phyloP scores from a whole-genome alignment of 1,140 invertebrate species.

The Hermetia illucens region DNA sequence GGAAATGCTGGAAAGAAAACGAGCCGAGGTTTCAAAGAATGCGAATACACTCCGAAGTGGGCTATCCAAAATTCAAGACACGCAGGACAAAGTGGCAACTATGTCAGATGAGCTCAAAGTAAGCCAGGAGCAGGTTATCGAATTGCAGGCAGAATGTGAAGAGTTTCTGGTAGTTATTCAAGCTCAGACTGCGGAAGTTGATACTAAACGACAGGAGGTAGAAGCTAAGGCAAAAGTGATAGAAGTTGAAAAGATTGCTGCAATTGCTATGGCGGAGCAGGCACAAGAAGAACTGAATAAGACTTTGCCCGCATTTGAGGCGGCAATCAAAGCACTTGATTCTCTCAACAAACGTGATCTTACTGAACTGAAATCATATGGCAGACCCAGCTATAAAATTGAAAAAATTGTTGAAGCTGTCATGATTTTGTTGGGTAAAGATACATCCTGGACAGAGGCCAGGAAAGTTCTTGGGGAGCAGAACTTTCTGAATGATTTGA shows the following conservation, averaged over 20 bases:
- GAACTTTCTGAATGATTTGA: slow-evolving; percentile 60
- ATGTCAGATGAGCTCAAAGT: slow-evolving; percentile 66
- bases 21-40: slow-evolving; percentile 47
- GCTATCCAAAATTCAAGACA: slow-evolving; percentile 64
- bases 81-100: slow-evolving; percentile 53
- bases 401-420: slow-evolving; percentile 83
- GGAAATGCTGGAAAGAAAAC: slow-evolving; percentile 54
- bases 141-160: slow-evolving; percentile 24
- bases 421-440: slow-evolving; percentile 62
- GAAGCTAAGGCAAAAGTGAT: slow-evolving; percentile 52
- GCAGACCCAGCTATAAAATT: slow-evolving; percentile 64
- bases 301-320: slow-evolving; percentile 72
- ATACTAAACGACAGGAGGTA: slow-evolving; percentile 59
- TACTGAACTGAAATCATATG: slow-evolving; percentile 76
- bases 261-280: slow-evolving; percentile 60
- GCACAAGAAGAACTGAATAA: slow-evolving; percentile 65
- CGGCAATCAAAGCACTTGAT: slow-evolving; percentile 65
- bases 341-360: slow-evolving; percentile 78
- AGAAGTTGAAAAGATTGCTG: slow-evolving; percentile 61
- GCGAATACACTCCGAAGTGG: slow-evolving; percentile 62
- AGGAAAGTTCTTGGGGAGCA: slow-evolving; percentile 68
- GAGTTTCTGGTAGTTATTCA: slow-evolving; percentile 59
- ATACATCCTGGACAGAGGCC: slow-evolving; percentile 72
- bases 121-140: slow-evolving; percentile 47
- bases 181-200: slow-evolving; percentile 61